A percentile compares a stretch with the other conserved stretches of the same genome.
These are phyloP conservation scores for Aethes cnicana DNA, from an alignment of 2,888 invertebrate genomes.

Conservation along the genomic window DNA sequence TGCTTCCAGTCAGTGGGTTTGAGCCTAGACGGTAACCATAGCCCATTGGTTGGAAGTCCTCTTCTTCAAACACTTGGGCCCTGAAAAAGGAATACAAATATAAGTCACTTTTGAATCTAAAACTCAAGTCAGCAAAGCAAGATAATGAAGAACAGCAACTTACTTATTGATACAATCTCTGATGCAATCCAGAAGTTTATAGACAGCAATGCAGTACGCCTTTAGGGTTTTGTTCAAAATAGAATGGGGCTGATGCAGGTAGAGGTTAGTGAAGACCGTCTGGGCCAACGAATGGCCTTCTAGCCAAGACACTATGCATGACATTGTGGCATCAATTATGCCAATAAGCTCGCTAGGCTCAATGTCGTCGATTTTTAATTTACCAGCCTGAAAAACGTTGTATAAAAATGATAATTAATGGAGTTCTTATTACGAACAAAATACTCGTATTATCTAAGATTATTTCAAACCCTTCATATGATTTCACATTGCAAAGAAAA, in stretches of 20 bases:
- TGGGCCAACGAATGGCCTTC: conserved; percentile 98
- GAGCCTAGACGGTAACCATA: conserved; percentile 92
- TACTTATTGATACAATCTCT: conserved; percentile 94
- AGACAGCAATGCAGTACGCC: conserved; percentile 92
- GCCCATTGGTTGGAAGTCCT: conserved; percentile 96
- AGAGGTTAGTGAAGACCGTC: conserved; percentile 98
- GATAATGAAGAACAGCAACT: conserved; percentile 40
- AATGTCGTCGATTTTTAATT: conserved; percentile 89
- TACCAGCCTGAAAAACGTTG: conserved; percentile 83
- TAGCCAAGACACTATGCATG: conserved; percentile 97
- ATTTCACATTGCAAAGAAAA: too few species aligned
- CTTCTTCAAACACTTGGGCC: conserved; percentile 95
- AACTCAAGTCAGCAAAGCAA: background rate
- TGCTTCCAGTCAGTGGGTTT: conserved; percentile 66
- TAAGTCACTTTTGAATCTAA: background rate
- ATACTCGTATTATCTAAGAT: too few species aligned
- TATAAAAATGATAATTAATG: background rate
- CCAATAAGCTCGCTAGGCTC: conserved; percentile 92
- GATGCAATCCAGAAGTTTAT: conserved; percentile 94
- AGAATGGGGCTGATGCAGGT: conserved; percentile 93
- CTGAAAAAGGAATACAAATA: conserved; percentile 57
- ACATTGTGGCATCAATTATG: conserved; percentile 95
- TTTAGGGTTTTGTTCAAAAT: conserved; percentile 92
- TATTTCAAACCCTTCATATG: too few species aligned
- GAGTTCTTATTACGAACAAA: background rate